Conservation (phyloP, 2,113 vertebrate genomes). For the Misgurnus mizolepis region DNA sequence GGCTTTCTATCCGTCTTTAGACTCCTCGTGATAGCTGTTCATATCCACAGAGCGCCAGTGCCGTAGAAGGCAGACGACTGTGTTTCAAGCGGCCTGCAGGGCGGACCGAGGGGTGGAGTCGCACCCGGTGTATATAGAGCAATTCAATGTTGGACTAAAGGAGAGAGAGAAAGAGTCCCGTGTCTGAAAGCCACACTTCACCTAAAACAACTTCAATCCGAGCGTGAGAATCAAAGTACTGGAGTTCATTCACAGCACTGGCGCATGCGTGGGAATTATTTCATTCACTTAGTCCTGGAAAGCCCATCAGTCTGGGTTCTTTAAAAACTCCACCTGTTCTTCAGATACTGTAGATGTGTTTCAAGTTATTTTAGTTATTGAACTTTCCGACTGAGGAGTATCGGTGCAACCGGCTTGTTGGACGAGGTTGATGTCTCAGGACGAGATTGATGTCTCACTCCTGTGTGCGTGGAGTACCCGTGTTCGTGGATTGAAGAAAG, state of each 20-base stretch:
- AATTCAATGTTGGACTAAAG: slow-evolving; percentile 45
- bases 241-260: slow-evolving; percentile 23
- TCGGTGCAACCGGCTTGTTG: neutral
- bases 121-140: slow-evolving; percentile 50
- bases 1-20: slow-evolving; percentile 29
- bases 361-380: neutral
- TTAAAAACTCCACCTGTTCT: neutral
- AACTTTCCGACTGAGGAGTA: neutral
- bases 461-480: neutral
- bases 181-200: slow-evolving; percentile 37
- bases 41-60: slow-evolving; percentile 14
- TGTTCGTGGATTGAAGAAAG: neutral
- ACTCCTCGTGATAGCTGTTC: slow-evolving; percentile 33
- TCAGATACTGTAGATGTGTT: neutral
- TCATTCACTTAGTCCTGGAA: slow-evolving; percentile 13
- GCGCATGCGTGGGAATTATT: slow-evolving; percentile 9
- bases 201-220: slow-evolving; percentile 28
- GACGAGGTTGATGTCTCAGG: slow-evolving; percentile 6
- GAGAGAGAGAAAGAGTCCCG: slow-evolving; percentile 21
- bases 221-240: slow-evolving; percentile 43
- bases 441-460: neutral
- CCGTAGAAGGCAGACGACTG: slow-evolving; percentile 33
- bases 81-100: slow-evolving; percentile 28
- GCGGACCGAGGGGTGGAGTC: slow-evolving; percentile 54
- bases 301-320: slow-evolving; percentile 9